phyloP scores from a whole-genome alignment of 2,888 invertebrate species.

The Nemapogon koenigi region DNA sequence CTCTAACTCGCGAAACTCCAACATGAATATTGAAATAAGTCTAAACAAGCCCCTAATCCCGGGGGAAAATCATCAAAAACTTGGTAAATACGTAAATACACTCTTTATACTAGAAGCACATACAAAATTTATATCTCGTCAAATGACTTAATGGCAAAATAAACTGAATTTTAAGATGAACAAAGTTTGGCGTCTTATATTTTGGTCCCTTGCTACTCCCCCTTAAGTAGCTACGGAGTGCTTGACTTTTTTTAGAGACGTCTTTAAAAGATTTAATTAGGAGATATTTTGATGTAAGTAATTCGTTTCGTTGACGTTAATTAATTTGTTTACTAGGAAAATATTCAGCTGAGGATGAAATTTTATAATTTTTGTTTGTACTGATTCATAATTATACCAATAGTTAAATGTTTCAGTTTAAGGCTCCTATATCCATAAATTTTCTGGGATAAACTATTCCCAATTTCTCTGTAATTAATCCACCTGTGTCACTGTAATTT shows the following conservation, averaged over 20 bases:
- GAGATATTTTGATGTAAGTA: neutral
- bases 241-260: conserved; percentile 2
- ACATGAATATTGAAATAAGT: conserved; percentile 39
- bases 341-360: neutral
- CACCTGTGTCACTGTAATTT: too few species aligned
- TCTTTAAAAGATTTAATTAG: conserved; percentile 1
- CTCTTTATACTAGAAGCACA: conserved; percentile 30
- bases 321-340: neutral
- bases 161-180: conserved; percentile 42
- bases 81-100: conserved; percentile 26
- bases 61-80: conserved; percentile 23
- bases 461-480: too few species aligned
- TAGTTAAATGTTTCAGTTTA: too few species aligned
- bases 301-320: neutral
- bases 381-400: too few species aligned
- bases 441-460: too few species aligned
- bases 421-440: too few species aligned
- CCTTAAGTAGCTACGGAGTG: conserved; percentile 16
- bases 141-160: conserved; percentile 45
- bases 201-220: conserved; percentile 36
- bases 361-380: neutral
- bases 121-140: conserved; percentile 36
- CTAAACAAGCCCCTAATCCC: conserved; percentile 29
- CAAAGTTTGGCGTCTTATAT: conserved; percentile 28
- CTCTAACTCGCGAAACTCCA: conserved; percentile 22